phyloP scores from a whole-genome alignment of 1,140 invertebrate genomes.

The Akabosia matsudoensis region DNA sequence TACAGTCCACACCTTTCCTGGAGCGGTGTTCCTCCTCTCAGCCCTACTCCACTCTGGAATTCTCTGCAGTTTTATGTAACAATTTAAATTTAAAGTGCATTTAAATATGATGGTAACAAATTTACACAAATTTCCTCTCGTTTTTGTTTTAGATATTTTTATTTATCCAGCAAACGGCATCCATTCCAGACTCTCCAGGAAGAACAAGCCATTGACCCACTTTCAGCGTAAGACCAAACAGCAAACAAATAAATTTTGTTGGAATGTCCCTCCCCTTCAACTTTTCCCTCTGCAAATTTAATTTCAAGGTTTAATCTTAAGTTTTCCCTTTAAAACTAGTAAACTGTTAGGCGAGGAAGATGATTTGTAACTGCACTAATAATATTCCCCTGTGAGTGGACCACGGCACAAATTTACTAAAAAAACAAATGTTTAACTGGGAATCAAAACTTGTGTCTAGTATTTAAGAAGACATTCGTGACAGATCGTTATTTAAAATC shows the following conservation, averaged over 20 bases:
- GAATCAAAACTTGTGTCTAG: no score
- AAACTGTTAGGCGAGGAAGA: no score
- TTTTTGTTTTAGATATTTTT: slow-evolving; percentile 33
- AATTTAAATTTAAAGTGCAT: neutral
- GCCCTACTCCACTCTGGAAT: slow-evolving; percentile 28
- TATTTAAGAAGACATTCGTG: no score
- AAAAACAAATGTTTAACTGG: no score
- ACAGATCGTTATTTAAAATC: no score
- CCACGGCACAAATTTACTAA: no score
- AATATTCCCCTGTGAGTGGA: no score
- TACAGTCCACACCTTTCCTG: slow-evolving; percentile 30
- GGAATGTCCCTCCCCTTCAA: no score
- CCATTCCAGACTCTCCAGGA: slow-evolving; percentile 21
- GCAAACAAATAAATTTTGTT: neutral
- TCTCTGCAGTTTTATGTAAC: slow-evolving; percentile 40
- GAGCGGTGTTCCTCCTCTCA: slow-evolving; percentile 26
- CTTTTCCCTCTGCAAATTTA: no score
- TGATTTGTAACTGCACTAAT: no score
- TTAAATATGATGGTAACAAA: neutral
- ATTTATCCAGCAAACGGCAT: slow-evolving; percentile 26
- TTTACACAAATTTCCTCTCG: neutral
- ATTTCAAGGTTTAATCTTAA: no score
- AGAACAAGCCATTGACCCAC: slow-evolving; percentile 10
- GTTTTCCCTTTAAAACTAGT: no score
- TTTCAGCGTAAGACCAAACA: neutral